Evolutionary conservation across 2,113 vertebrate genomes (phyloP), one percentile per base, ranked within the genome.

Genomic region (Anarrhichthys ocellatus): DNA sequence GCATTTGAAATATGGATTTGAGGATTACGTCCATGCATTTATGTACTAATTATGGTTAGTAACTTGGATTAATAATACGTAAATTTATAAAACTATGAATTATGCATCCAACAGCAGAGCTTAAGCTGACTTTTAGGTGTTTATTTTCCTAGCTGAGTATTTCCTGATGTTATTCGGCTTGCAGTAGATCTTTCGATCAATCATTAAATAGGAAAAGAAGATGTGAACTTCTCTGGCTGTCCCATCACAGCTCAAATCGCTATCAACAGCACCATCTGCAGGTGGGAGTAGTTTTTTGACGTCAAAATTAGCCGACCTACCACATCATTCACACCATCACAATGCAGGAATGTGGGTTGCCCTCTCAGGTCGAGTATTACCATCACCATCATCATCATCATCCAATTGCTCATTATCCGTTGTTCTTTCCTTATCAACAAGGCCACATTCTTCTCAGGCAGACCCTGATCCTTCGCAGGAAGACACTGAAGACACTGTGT

Each of bases 241-340:
- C 0, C 56, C 15, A 40, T 22, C 15, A 0, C 2, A 5, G 2
- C 59, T 73, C 65, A 91, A 84, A 69, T 17, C 48, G 20, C 18
- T 76, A 73, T 11, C 88, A 91, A 90, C 81, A 89, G 91, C 91
- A 34, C 92, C 92, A 87, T 69, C 93, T 92, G 80, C 78, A 85
- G 93, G 91, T 65, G 44, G 22, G 15, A 27, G 9, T 15, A 22
- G 34, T 64, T 10, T 29, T 44, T 2, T 50, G 1, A 18, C 5
- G 42, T 63, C 46, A 42, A 11, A 10, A 36, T 48, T 10, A 62
- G 5, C 54, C 36, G 38, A 32, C 20, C 44, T 0, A n/a, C 11
- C 6, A 8, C 56, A 58, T 24, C 20, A 29, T 29, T 29, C 29
- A 34, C 9, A 44, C 9, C 38, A 18, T 64, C 34, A 73, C 54